phyloP scores from a whole-genome alignment of 2,113 vertebrate genomes.

The Xenotilapia leptura region DNA sequence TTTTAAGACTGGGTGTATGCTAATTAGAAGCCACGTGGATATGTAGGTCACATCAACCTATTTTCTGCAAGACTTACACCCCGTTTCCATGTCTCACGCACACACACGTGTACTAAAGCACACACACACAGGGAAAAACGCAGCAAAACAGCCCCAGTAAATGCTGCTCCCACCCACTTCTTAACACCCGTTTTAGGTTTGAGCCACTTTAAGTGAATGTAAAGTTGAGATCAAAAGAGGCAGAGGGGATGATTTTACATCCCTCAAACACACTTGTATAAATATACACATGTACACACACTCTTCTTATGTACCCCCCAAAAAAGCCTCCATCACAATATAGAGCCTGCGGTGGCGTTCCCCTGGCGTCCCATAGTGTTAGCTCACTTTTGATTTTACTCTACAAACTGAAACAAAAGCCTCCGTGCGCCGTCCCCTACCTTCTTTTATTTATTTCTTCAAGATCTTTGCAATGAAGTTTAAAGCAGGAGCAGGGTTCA shows the following conservation, averaged over 20 bases:
- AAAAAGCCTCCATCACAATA: slow-evolving; percentile 29
- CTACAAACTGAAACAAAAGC: slow-evolving; percentile 31
- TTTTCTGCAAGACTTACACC: slow-evolving; percentile 57
- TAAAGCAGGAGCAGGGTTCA: slow-evolving; percentile 30
- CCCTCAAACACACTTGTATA: slow-evolving; percentile 5
- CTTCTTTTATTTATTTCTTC: slow-evolving; percentile 1
- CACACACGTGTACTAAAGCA: neutral
- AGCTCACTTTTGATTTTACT: slow-evolving; percentile 40
- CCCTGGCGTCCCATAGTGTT: slow-evolving; percentile 29
- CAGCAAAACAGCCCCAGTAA: neutral
- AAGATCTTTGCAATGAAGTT: slow-evolving; percentile 12
- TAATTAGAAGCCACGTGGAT: slow-evolving; percentile 69
- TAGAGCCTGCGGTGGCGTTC: slow-evolving; percentile 32
- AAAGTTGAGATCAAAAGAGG: neutral
- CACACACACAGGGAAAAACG: neutral
- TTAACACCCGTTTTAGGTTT: slow-evolving; percentile 37
- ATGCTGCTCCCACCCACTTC: neutral
- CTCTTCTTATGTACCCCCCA: slow-evolving; percentile 5
- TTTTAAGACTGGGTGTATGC: slow-evolving; percentile 40
- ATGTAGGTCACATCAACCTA: slow-evolving; percentile 73
- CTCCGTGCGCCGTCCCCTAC: neutral
- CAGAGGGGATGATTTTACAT: slow-evolving; percentile 10
- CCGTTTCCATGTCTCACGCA: slow-evolving; percentile 11
- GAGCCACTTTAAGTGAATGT: slow-evolving; percentile 20
- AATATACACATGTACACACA: neutral